Base-by-base conservation (phyloP, 2,888 invertebrate genomes). In the Caradrina kadenii region DNA sequence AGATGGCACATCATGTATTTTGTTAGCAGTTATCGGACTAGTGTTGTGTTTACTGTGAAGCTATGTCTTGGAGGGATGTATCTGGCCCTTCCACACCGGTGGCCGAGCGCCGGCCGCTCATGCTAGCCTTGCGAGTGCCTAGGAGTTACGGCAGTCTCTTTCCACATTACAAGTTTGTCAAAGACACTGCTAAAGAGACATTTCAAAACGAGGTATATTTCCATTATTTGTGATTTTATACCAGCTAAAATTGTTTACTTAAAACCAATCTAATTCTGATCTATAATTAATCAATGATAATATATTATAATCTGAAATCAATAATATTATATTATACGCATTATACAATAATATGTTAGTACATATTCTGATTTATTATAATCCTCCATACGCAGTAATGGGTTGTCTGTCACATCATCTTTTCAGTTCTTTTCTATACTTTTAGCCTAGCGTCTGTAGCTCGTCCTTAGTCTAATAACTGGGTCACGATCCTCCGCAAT, bases 101-200 rank as follows among this genome's bases (percentile, higher is more conserved):
- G 79, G 88, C 89, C 81, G 95, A 96, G 87, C 89, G 93, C 76
- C 90, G 91, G 64, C 94, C 94, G 26, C 92, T 96, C 50, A 91
- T 96, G 84, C 82, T 94, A 52, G 86, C 93, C 2, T 83, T 93
- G 45, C 89, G 91, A 72, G 90, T 96, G 5, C 96, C 96, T 1
- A 93, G 96, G 73, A 96, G 96, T 83, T 97, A 97, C 88, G 97
- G 97, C 54, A 96, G 97, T 61, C 89, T 97, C 56, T 96, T 97
- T 76, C 96, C 97, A 0, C 97, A 97, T 87, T 97, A 96, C 89
- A 96, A 96, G 83, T 97, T 97, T 86, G 93, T 97, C 80, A 96
- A 93, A 84, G 94, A 96, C 70, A 93, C 96, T 13, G 88, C 92
- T 39, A 92, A 90, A 71, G 93, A 94, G 71, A 88, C 93, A 19